Base-by-base conservation (phyloP, 2,888 invertebrate genomes). In the Drosophila recens region DNA sequence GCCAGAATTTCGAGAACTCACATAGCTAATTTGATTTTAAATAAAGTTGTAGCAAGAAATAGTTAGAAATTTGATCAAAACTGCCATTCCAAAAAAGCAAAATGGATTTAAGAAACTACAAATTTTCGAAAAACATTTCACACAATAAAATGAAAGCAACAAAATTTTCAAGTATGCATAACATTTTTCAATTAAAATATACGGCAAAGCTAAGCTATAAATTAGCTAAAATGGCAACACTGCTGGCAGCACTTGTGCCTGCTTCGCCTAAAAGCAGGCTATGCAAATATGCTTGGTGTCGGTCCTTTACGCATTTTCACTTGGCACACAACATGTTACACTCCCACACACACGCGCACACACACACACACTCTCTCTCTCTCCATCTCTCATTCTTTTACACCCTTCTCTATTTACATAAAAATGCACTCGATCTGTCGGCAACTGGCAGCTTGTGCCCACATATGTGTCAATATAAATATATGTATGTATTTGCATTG, bases 371-470 rank as follows among this genome's bases (percentile, higher is more conserved):
- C n/a, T 15, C 15, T 1, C 43, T 4, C 30, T 49, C 49, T 40
- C 27, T 40, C 11, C 15, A 27, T 8, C 33, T 52, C 33, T 45
- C 34, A 43, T 23, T 30, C 10, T 10, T 34, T 10, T 33, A 53
- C 36, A 63, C 38, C n/a, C 45, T 49, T 40, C 33, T 49, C 40
- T 70, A 82, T 84, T 89, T 89, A 79, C 89, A 84, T 84, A 89
- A 84, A 84, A 89, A 84, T 84, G 89, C 89, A 89, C 84, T 84
- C 82, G 85, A 89, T 84, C 85, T 84, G 78, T 59, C 57, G 20
- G 43, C 54, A 63, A 43, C 53, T 63, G 67, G 53, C 62, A 53
- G 59, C 56, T 38, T 45, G 33, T 67, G 66, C 45, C 75, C 75
- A 58, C 79, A 76, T 75, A 46, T 76, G 63, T 79, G 76, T 79